Conservation (phyloP, 2,113 vertebrate genomes). For the Acinonyx jubatus region DNA sequence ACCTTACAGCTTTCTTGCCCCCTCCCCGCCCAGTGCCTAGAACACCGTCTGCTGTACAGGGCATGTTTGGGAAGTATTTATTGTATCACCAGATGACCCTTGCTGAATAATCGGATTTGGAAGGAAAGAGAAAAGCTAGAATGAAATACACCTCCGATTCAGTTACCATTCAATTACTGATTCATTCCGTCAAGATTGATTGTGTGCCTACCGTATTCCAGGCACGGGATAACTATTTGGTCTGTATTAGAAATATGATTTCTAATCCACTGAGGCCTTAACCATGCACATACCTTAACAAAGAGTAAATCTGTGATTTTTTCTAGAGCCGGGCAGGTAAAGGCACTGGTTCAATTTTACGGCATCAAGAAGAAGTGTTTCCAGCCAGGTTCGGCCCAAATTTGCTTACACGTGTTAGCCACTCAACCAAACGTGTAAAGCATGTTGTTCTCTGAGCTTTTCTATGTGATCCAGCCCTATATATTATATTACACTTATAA, state of each 20-base stretch:
- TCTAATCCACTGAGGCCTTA: not conserved
- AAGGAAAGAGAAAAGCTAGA: not conserved
- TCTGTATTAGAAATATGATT: not conserved
- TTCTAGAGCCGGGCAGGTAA: not conserved
- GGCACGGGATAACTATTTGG: not conserved
- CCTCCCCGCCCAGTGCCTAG: too few relatives aligned
- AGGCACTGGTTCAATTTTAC: not conserved
- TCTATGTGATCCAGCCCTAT: conserved; percentile 84
- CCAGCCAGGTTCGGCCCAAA: conserved; percentile 74
- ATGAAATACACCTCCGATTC: not conserved
- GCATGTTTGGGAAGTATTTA: not conserved
- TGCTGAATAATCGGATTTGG: not conserved
- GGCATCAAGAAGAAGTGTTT: conserved; percentile 35
- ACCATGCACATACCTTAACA: not conserved
- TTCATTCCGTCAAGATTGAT: not conserved
- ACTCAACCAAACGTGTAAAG: conserved; percentile 80
- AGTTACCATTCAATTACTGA: not conserved
- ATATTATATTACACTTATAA: conserved; percentile 88
- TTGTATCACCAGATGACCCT: not conserved
- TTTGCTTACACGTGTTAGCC: conserved; percentile 81
- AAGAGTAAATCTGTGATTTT: not conserved
- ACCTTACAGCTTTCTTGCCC: too few relatives aligned
- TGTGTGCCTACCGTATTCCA: not conserved
- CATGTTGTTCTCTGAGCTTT: conserved; percentile 78
- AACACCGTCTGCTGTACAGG: rapidly evolving